Conservation (phyloP, 2,888 invertebrate species). For the Smittia aterrima region DNA sequence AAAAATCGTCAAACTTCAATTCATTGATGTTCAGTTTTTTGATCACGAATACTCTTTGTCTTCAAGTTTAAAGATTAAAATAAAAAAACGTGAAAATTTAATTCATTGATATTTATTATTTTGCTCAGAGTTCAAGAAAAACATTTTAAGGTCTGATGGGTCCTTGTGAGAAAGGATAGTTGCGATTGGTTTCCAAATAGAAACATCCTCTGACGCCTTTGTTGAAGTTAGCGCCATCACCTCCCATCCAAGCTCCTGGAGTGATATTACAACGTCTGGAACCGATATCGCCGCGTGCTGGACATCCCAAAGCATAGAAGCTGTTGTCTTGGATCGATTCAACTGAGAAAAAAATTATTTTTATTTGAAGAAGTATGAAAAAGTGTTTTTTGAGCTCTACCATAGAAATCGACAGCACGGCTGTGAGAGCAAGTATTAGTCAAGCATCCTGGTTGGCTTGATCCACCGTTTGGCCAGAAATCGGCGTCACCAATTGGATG, state of each 20-base stretch:
- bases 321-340: slow-evolving; percentile 3
- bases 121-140: no score
- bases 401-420: slow-evolving; percentile 50
- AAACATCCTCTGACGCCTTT: background rate
- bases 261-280: background rate
- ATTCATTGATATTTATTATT: no score
- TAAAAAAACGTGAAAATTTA: no score
- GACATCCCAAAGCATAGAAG: background rate
- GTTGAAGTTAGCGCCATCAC: background rate
- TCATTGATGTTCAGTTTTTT: no score
- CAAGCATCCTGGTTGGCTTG: slow-evolving; percentile 50
- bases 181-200: background rate
- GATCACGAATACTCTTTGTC: no score
- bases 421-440: no score
- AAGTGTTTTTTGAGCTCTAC: background rate
- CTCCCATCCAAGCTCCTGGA: background rate
- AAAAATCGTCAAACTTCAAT: no score
- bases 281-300: background rate
- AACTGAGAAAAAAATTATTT: background rate
- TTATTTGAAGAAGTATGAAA: slow-evolving; percentile 46
- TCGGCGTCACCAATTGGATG: slow-evolving; percentile 52
- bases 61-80: no score
- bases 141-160: no score
- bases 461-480: slow-evolving; percentile 53
- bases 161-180: background rate